A percentile compares a stretch with the other conserved stretches of the same genome.
Evolutionary conservation across 2,888 invertebrate species (phyloP).

Genomic region (Heliconius hortense): DNA sequence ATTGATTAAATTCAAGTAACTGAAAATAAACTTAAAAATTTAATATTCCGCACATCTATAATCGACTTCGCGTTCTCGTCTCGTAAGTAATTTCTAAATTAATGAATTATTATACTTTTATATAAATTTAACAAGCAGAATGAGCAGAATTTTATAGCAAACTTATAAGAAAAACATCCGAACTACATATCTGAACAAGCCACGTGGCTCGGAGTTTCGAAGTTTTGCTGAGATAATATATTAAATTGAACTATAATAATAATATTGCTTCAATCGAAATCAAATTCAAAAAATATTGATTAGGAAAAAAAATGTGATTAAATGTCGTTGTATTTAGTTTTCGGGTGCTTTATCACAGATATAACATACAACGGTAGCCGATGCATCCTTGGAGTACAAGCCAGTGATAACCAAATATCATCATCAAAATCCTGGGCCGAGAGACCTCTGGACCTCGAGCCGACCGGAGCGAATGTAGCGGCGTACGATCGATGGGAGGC

Average conservation of each 20-base stretch:
- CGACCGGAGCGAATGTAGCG: slow-evolving; percentile 42
- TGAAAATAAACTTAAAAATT: background rate
- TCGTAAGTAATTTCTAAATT: no score
- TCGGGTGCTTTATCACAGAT: background rate
- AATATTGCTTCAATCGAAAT: background rate
- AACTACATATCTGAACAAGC: background rate
- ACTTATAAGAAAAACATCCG: background rate
- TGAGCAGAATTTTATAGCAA: background rate
- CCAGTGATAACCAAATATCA: slow-evolving; percentile 48
- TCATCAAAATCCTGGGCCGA: slow-evolving; percentile 53
- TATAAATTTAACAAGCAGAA: background rate
- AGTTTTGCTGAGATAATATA: background rate
- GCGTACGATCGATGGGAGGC: slow-evolving; percentile 53
- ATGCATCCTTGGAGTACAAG: slow-evolving; percentile 5
- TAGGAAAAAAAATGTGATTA: background rate
- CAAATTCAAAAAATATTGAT: background rate
- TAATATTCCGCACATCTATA: no score
- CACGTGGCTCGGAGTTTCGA: background rate
- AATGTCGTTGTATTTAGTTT: background rate
- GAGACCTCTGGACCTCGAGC: slow-evolving; percentile 33
- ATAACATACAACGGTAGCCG: background rate
- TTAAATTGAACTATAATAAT: background rate
- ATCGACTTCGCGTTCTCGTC: no score
- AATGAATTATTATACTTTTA: background rate
- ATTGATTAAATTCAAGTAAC: background rate